Evolutionary conservation across 2,113 vertebrate genomes (phyloP).

Genomic region (Alexandromys fortis): DNA sequence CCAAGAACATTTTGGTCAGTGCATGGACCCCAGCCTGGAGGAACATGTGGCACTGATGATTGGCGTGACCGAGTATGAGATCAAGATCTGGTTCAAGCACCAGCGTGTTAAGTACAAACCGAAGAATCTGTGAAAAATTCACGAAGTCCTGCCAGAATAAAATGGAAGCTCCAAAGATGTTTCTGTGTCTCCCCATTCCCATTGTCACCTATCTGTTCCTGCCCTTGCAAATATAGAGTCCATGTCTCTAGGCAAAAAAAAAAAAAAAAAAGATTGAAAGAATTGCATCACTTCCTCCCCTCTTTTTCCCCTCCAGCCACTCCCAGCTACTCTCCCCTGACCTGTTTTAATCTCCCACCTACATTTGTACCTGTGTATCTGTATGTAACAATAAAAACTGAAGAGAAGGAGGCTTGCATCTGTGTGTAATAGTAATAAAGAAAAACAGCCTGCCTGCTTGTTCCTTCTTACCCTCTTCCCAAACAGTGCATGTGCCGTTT

Average conservation of each 20-base stretch:
- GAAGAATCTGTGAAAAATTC: too few relatives aligned
- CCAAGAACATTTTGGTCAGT: neutral
- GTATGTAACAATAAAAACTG: neutral
- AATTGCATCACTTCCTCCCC: neutral
- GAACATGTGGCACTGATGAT: neutral
- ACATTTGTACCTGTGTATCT: neutral
- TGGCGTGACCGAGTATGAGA: neutral
- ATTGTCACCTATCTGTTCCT: too few relatives aligned
- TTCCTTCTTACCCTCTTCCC: neutral
- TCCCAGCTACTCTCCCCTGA: too few relatives aligned
- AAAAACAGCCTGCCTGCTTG: neutral
- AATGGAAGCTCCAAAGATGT: too few relatives aligned
- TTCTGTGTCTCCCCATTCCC: too few relatives aligned
- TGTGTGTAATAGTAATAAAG: neutral
- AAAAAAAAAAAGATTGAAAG: neutral
- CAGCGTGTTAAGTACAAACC: too few relatives aligned
- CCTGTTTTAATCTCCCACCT: neutral
- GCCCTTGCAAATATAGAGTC: too few relatives aligned
- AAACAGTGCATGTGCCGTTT: neutral
- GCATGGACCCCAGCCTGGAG: neutral
- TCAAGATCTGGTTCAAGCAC: neutral
- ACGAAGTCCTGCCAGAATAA: too few relatives aligned
- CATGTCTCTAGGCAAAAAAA: too few relatives aligned
- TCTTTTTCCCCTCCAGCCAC: neutral
- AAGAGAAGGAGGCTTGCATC: neutral